Percentiles rank a stretch among this genome's conserved stretches.
Evolutionary conservation across 2,797 vertebrate species (phyloP).

Genomic region (Carcharodon carcharias): DNA sequence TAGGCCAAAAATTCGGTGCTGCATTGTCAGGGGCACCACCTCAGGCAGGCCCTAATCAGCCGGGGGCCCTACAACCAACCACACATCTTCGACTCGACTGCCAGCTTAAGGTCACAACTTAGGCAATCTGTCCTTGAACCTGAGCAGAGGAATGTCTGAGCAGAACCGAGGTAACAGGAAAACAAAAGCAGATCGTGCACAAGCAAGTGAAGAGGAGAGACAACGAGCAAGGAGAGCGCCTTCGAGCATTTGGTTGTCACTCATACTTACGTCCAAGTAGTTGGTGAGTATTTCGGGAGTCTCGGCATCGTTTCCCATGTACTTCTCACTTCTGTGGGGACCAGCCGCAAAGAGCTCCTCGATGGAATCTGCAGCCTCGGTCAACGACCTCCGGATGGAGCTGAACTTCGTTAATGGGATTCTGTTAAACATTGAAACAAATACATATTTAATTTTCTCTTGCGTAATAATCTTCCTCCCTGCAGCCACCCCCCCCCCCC

Average conservation of each 20-base stretch:
- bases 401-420: neutral
- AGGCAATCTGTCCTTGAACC: neutral
- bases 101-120: neutral
- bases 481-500: neutral
- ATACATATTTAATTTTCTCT: neutral
- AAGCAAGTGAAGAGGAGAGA: too few species aligned
- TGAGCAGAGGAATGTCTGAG: too few species aligned
- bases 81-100: neutral
- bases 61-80: neutral
- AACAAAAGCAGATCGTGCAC: neutral
- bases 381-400: neutral
- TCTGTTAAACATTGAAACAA: neutral
- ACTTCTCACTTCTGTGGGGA: neutral
- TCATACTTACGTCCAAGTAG: slow-evolving; percentile 15
- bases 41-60: neutral
- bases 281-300: neutral
- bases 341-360: neutral
- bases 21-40: neutral
- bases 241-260: neutral
- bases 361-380: neutral
- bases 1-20: neutral
- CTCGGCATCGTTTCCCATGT: neutral
- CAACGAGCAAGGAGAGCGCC: neutral
- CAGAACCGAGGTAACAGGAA: neutral
- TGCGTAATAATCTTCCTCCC: too few species aligned